These are phyloP conservation scores for Myotis davidii DNA, from an alignment of 2,113 vertebrate species.

Conservation along the genomic window DNA sequence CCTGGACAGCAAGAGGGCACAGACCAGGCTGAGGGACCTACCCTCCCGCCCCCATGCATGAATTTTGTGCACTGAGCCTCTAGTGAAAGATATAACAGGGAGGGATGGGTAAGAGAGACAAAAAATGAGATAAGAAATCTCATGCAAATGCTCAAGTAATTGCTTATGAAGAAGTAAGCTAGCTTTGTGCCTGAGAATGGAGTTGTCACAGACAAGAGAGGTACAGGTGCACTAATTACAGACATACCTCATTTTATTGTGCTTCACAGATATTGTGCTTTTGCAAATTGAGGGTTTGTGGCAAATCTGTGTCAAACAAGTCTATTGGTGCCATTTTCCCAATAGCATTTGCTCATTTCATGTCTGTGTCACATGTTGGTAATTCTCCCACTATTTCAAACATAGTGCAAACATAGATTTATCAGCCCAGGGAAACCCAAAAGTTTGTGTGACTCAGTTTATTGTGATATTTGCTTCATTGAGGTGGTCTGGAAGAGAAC, in stretches of 20 bases:
- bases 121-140: background rate
- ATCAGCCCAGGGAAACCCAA: background rate
- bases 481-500: background rate
- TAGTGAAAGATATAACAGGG: background rate
- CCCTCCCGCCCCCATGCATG: accelerated
- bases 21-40: too few species aligned
- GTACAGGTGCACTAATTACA: background rate
- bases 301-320: background rate
- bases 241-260: background rate
- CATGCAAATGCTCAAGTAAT: background rate
- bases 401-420: background rate
- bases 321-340: background rate
- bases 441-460: background rate
- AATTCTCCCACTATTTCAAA: background rate
- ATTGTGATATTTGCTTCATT: background rate
- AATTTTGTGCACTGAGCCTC: too few species aligned
- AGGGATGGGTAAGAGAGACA: background rate
- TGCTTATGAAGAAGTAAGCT: background rate
- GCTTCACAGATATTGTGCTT: background rate
- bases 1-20: too few species aligned
- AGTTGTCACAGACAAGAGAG: background rate
- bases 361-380: background rate
- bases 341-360: background rate
- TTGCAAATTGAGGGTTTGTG: background rate
- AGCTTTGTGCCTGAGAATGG: background rate